phyloP scores from a whole-genome alignment of 2,113 vertebrate species.

The Bubalus kerabau region DNA sequence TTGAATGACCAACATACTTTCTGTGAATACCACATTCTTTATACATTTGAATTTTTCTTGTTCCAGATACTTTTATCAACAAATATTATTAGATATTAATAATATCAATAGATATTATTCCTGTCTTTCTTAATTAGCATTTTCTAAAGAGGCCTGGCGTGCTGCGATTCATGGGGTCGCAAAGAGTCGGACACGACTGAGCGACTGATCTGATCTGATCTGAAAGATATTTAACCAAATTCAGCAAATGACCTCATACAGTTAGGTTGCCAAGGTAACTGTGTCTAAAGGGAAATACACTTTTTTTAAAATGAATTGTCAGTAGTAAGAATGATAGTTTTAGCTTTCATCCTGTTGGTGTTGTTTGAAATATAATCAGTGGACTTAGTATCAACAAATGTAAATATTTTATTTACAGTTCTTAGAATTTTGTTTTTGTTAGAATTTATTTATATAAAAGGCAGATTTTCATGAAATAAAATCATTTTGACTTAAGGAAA shows the following conservation, averaged over 20 bases:
- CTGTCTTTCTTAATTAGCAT: background rate
- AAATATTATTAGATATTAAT: background rate
- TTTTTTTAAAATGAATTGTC: background rate
- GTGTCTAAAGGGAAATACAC: background rate
- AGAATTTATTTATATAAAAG: background rate
- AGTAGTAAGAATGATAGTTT: background rate
- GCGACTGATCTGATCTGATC: no score
- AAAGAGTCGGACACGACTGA: no score
- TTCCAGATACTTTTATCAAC: background rate
- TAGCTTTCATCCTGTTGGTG: background rate
- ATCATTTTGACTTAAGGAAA: background rate
- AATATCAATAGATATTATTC: background rate
- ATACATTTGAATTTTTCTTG: background rate
- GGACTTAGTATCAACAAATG: background rate
- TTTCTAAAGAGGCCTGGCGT: background rate
- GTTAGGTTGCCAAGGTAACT: background rate
- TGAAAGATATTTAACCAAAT: background rate
- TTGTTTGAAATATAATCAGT: background rate
- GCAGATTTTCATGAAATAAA: background rate
- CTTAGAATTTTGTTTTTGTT: background rate
- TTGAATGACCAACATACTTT: background rate
- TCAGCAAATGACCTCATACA: background rate
- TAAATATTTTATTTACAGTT: background rate
- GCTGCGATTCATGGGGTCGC: no score
- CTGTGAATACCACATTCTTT: background rate